A percentile compares a stretch with the other conserved stretches of the same genome.
phyloP scores from a whole-genome alignment of 2,113 vertebrate species.

The Gymnogyps californianus region DNA sequence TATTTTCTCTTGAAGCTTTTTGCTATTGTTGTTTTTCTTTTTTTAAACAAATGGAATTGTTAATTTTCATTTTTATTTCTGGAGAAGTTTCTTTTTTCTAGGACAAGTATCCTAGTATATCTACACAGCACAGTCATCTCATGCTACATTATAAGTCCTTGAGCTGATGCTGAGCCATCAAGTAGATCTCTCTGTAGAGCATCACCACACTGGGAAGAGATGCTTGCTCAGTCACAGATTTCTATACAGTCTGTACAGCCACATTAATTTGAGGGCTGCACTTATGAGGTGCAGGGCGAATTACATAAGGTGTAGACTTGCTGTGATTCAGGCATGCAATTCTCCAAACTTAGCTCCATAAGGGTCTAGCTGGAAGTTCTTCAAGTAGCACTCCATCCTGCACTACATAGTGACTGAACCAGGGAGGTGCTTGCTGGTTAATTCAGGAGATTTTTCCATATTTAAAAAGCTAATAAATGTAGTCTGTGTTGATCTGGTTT shows the following conservation, averaged over 20 bases:
- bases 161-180: not conserved
- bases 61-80: not conserved
- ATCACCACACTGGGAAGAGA: not conserved
- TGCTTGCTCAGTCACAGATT: not conserved
- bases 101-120: not conserved
- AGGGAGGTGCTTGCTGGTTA: not conserved
- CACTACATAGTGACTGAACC: too few species aligned
- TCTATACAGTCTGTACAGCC: not conserved
- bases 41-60: not conserved
- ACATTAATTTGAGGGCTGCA: not conserved
- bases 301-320: not conserved
- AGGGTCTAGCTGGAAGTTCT: not conserved
- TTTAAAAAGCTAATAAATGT: not conserved
- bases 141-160: not conserved
- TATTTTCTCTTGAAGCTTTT: not conserved
- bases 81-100: not conserved
- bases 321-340: not conserved
- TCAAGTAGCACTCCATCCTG: not conserved
- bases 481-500: not conserved
- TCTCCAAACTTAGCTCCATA: not conserved
- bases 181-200: not conserved
- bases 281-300: not conserved
- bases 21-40: not conserved
- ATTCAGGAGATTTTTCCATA: not conserved
- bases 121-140: not conserved